Evolutionary conservation across 2,797 vertebrate species (phyloP).

Genomic region (Sebastes taczanowskii): DNA sequence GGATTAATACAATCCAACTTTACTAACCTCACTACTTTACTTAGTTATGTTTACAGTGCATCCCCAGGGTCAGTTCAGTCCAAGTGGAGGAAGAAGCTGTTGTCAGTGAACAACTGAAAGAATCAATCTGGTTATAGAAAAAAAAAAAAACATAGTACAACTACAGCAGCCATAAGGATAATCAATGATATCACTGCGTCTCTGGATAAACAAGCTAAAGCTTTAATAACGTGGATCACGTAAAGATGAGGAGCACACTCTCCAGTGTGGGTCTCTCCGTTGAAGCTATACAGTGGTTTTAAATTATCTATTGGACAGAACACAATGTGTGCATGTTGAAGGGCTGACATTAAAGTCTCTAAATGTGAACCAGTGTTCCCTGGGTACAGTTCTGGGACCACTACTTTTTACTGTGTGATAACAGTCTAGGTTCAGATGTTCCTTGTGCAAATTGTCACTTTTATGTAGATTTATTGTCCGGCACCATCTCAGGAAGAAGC

Average conservation of each 20-base stretch:
- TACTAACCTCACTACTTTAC: too few relatives aligned
- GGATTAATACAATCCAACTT: background rate
- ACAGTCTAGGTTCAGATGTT: background rate
- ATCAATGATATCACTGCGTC: background rate
- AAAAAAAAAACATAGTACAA: background rate
- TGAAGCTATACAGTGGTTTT: background rate
- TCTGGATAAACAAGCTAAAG: background rate
- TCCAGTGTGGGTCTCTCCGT: background rate
- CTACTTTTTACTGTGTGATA: background rate
- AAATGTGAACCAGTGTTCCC: background rate
- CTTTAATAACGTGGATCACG: background rate
- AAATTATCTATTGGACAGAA: background rate
- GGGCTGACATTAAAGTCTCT: background rate
- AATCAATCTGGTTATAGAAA: too few relatives aligned
- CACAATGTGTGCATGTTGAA: background rate
- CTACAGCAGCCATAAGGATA: background rate
- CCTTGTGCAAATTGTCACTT: background rate
- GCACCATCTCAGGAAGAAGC: background rate
- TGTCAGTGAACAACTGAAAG: too few relatives aligned
- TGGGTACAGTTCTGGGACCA: background rate
- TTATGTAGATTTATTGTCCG: background rate
- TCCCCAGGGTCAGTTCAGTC: too few relatives aligned
- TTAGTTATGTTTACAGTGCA: too few relatives aligned
- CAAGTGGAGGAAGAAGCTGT: too few relatives aligned
- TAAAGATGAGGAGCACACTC: background rate